These are phyloP conservation scores for Yponomeuta malinellus DNA, from an alignment of 2,888 invertebrate species.

Conservation along the genomic window DNA sequence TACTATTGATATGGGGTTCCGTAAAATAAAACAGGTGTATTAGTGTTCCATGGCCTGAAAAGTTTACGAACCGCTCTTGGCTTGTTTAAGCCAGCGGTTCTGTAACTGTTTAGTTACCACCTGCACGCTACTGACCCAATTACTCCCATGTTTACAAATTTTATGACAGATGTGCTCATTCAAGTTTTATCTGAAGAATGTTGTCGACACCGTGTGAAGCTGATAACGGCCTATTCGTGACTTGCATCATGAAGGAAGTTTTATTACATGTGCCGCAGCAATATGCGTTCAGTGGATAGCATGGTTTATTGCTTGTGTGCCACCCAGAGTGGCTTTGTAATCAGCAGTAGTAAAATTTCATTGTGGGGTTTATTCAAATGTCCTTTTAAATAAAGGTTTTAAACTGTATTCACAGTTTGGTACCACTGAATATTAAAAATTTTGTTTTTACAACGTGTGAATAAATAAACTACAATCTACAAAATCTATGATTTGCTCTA, in stretches of 20 bases:
- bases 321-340: background rate
- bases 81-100: too few relatives aligned
- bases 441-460: too few relatives aligned
- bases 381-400: background rate
- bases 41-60: too few relatives aligned
- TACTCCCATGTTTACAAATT: background rate
- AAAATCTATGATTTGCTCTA: too few relatives aligned
- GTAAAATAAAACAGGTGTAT: too few relatives aligned
- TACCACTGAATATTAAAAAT: too few relatives aligned
- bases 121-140: background rate
- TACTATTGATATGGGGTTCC: too few relatives aligned
- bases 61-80: too few relatives aligned
- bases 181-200: conserved; percentile 13
- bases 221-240: conserved; percentile 6
- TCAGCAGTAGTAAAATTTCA: background rate
- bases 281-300: background rate
- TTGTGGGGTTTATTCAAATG: background rate
- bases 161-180: conserved; percentile 11
- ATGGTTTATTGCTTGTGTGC: background rate
- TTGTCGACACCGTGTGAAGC: background rate
- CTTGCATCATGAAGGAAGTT: conserved; percentile 2
- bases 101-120: background rate
- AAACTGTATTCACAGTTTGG: too few relatives aligned
- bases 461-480: too few relatives aligned
- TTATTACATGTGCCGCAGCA: background rate